phyloP scores from a whole-genome alignment of 2,797 vertebrate genomes.

The Hoplostethus atlanticus region DNA sequence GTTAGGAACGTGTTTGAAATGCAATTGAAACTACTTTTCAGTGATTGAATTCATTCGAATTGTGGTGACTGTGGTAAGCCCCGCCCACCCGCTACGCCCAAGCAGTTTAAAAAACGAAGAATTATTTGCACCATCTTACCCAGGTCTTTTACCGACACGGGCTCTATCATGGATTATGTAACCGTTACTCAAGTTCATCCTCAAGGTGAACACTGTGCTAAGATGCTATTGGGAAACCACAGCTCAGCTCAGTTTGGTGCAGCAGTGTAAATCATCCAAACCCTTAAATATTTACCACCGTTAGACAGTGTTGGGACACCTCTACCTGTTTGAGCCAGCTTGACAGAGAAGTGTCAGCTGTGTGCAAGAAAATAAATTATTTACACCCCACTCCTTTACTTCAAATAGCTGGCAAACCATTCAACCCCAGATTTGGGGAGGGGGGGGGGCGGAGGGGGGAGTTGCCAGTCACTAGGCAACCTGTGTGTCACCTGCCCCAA shows the following conservation, averaged over 20 bases:
- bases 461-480: constrained; percentile 77
- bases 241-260: constrained; percentile 37
- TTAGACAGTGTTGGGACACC: constrained; percentile 71
- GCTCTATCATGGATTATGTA: background rate
- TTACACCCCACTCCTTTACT: constrained; percentile 81
- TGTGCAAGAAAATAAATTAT: constrained; percentile 83
- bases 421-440: constrained; percentile 71
- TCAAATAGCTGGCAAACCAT: constrained; percentile 82
- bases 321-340: constrained; percentile 72
- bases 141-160: background rate
- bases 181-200: constrained; percentile 15
- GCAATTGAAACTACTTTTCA: constrained; percentile 5
- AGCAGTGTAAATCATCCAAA: constrained; percentile 62
- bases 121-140: constrained; percentile 2
- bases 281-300: constrained; percentile 75
- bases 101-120: constrained; percentile 1
- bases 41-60: background rate
- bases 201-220: constrained; percentile 37
- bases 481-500: constrained; percentile 77
- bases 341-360: constrained; percentile 76
- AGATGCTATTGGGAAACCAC: constrained; percentile 38
- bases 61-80: background rate
- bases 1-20: constrained; percentile 1
- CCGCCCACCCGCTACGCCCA: background rate
- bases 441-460: constrained; percentile 51